Conservation (phyloP, 2,113 vertebrate species). For the Etheostoma cragini region DNA sequence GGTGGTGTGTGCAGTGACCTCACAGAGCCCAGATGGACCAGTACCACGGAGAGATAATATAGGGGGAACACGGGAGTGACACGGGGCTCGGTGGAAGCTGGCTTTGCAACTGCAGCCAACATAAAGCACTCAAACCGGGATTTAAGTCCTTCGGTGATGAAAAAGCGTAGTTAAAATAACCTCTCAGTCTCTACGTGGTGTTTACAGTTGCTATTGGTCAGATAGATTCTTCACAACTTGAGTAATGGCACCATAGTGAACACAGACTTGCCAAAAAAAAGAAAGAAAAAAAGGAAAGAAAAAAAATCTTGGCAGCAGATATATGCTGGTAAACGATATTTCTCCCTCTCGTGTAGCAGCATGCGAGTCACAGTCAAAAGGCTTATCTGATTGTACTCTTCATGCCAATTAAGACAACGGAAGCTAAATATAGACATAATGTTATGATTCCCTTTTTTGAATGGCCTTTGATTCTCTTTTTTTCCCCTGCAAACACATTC, state of each 20-base stretch:
- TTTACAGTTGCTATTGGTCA: conserved; percentile 3
- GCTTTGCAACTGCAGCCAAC: conserved; percentile 30
- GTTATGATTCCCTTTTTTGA: conserved; percentile 74
- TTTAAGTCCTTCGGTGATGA: conserved; percentile 5
- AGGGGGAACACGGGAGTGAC: conserved; percentile 58
- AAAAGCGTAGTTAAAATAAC: conserved; percentile 5
- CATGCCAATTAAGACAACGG: conserved; percentile 80
- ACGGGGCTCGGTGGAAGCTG: conserved; percentile 43
- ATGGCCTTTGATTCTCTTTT: conserved; percentile 71
- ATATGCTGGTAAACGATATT: conserved; percentile 51
- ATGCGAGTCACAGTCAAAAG: conserved; percentile 65
- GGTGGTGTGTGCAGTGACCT: conserved; percentile 83
- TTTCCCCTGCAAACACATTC: conserved; percentile 26
- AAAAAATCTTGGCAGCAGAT: conserved; percentile 42
- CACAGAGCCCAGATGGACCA: conserved; percentile 79
- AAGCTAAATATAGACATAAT: conserved; percentile 76
- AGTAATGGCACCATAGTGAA: conserved; percentile 25
- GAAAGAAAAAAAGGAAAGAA: background rate
- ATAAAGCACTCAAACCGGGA: conserved; percentile 33
- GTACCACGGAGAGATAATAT: conserved; percentile 52
- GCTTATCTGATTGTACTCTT: conserved; percentile 82
- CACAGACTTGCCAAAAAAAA: background rate
- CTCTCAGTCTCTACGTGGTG: background rate
- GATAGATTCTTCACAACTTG: conserved; percentile 12
- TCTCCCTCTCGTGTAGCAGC: conserved; percentile 65